Evolutionary conservation across 2,797 vertebrate species (phyloP).

Genomic region (Rhadinocentrus ornatus): DNA sequence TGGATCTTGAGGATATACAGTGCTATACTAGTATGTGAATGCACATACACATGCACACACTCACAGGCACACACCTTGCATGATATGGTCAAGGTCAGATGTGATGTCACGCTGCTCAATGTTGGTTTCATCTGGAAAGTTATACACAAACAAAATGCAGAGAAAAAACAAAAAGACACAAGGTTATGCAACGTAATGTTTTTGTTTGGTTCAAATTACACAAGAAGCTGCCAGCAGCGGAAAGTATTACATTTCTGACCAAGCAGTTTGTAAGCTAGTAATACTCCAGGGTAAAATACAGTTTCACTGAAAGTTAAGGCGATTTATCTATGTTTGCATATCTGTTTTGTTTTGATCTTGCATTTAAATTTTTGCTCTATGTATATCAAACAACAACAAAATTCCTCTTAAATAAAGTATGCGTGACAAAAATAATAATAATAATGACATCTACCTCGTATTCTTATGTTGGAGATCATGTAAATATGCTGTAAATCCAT

Average conservation of each 20-base stretch:
- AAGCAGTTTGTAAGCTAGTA: neutral
- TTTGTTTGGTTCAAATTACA: conserved; percentile 4
- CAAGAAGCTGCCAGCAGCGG: neutral
- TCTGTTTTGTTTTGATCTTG: neutral
- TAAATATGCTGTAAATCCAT: neutral
- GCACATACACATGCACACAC: conserved; percentile 20
- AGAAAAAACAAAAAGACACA: conserved; percentile 3
- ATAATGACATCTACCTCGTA: too few relatives aligned
- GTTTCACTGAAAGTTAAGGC: neutral
- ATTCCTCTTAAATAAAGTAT: too few relatives aligned
- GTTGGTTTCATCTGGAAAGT: conserved; percentile 50
- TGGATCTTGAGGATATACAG: conserved; percentile 15
- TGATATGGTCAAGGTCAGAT: conserved; percentile 43
- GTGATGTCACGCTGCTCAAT: conserved; percentile 51
- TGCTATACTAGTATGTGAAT: conserved; percentile 21
- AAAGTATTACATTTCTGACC: neutral
- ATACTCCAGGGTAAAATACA: neutral
- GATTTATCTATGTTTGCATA: neutral
- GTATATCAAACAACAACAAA: too few relatives aligned
- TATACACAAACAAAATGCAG: conserved; percentile 10
- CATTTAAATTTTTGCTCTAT: neutral
- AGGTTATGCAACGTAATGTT: conserved; percentile 39
- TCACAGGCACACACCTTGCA: conserved; percentile 49
- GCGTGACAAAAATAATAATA: neutral
- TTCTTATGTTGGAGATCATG: too few relatives aligned